Evolutionary conservation across 64 coral and sea anemone genomes (phyloP), one percentile per base, ranked within the genome.

Genomic region (Actinia tenebrosa): DNA sequence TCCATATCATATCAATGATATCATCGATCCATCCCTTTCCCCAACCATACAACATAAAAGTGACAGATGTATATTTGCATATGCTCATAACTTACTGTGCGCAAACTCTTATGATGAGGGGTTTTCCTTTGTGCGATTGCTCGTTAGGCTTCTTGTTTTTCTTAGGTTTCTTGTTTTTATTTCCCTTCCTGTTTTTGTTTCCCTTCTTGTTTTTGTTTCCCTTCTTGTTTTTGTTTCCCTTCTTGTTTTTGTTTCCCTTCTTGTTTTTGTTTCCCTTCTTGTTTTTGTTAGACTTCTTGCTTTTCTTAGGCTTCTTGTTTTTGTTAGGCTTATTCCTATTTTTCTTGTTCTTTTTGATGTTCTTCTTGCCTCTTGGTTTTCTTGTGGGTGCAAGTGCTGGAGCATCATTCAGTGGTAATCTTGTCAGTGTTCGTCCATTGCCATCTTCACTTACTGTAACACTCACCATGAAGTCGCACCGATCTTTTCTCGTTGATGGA

Each of bases 21-120:
- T 8, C 47, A 50, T 50, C 47, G 47, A 50, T 50, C 47, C 47
- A 50, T 50, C 4, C 47, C 47, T 50, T 8, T 8, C 7, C 7
- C 47, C 47, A 50, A 5, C 60, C 16, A 61, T 61, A 16, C 16
- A 37, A 61, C 15, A 61, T 69, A 25, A 9, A n/a, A 23, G 64
- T 23, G 22, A 75, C 30, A 37, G 30, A 75, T 75, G n/a, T 37
- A 4, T 14, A 27, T 30, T 75, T 75, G n/a, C 4, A 3, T 14
- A 9, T 30, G 69, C 14, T 75, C 69, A 15, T 5, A 14, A 75
- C 89, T 92, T 92, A 92, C 90, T 78, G 59, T 27, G 90, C 71
- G 45, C 90, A 92, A 47, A 92, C 78, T 54, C 80, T 92, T 44
- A 92, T 87, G 77, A 83, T 61, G 44, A 87, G 45, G 56, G 82